A percentile compares a stretch with the other conserved stretches of the same genome.
phyloP scores from a whole-genome alignment of 64 coral and sea anemone species.

The Cladopsammia gracilis region DNA sequence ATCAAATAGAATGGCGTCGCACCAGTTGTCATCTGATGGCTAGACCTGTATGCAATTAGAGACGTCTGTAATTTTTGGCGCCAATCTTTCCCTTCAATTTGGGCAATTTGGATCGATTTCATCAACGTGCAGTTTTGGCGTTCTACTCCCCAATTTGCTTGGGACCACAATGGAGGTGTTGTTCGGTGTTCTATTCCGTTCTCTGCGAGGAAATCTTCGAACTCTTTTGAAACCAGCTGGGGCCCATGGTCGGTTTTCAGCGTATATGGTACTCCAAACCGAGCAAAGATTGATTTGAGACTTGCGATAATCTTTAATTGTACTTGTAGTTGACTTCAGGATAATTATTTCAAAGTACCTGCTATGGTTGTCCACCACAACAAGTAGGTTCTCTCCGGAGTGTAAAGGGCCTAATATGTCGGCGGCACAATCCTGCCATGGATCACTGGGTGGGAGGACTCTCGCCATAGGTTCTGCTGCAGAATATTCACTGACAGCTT shows the following conservation, averaged over 20 bases:
- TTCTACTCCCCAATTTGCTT: neutral
- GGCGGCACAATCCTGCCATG: constrained; percentile 19
- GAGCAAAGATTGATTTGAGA: constrained; percentile 16
- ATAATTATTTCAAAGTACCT: constrained; percentile 8
- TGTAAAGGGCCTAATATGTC: neutral
- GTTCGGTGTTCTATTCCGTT: neutral
- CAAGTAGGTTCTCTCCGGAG: neutral
- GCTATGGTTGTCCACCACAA: neutral
- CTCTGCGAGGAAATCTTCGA: neutral
- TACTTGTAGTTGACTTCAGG: constrained; percentile 1
- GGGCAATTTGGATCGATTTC: neutral
- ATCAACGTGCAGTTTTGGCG: neutral
- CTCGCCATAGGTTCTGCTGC: neutral
- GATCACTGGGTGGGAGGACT: neutral
- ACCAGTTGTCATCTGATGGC: constrained; percentile 3
- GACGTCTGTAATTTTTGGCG: neutral
- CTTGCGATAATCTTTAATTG: neutral
- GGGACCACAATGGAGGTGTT: neutral
- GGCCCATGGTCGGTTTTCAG: constrained; percentile 11
- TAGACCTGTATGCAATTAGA: neutral
- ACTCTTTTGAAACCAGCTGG: neutral
- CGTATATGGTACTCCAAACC: constrained; percentile 10
- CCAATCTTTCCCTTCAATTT: constrained; percentile 32
- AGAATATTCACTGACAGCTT: neutral
- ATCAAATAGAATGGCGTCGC: neutral